phyloP scores from a whole-genome alignment of 2,797 vertebrate species.

The Clamator glandarius region DNA sequence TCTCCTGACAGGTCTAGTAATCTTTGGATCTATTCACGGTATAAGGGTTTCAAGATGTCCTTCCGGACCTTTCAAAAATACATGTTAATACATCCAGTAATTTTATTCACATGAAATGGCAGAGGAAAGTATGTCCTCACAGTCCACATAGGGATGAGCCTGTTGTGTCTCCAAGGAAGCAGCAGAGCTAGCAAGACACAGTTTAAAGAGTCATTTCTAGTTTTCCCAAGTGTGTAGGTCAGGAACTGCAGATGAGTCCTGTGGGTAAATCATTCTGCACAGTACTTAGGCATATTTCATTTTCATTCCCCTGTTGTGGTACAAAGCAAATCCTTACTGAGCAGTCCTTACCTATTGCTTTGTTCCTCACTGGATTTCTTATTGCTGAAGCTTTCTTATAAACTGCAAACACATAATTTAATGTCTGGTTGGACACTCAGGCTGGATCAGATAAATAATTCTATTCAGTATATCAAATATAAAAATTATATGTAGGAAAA shows the following conservation, averaged over 20 bases:
- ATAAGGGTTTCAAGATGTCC: neutral
- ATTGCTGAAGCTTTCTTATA: neutral
- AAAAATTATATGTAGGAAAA: neutral
- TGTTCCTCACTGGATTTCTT: neutral
- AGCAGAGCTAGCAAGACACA: neutral
- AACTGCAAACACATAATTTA: neutral
- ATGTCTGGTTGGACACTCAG: neutral
- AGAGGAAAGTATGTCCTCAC: neutral
- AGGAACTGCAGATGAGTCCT: neutral
- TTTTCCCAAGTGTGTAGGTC: neutral
- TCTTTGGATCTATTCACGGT: neutral
- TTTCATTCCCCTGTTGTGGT: neutral
- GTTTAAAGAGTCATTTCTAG: neutral
- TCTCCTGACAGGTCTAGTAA: neutral
- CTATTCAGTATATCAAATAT: neutral
- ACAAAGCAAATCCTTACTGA: neutral
- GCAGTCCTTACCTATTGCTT: neutral
- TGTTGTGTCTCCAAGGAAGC: neutral
- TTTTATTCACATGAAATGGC: neutral
- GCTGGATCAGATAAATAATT: neutral
- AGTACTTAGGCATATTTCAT: neutral
- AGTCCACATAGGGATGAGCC: neutral
- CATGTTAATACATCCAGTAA: fast-evolving
- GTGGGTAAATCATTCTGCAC: neutral
- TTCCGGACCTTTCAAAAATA: neutral